A percentile compares a stretch with the other conserved stretches of the same genome.
Evolutionary conservation across 2,113 vertebrate species (phyloP).

Genomic region (Canis aureus): DNA sequence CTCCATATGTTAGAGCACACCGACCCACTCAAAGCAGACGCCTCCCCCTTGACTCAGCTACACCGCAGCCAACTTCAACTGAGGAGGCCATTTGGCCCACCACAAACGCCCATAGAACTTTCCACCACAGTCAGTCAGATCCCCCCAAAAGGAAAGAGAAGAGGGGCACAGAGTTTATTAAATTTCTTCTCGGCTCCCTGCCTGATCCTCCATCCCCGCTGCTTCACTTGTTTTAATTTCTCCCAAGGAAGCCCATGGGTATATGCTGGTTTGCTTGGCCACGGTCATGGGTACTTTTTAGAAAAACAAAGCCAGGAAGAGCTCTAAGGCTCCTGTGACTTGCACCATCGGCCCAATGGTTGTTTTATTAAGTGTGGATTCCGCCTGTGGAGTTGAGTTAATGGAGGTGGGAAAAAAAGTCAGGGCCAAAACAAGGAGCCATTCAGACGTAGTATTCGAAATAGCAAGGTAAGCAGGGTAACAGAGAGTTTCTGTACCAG

Average conservation of each 20-base stretch:
- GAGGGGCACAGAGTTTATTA: background rate
- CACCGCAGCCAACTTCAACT: background rate
- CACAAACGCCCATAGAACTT: background rate
- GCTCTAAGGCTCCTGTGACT: background rate
- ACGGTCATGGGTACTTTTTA: slow-evolving; percentile 65
- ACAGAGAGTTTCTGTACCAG: slow-evolving; percentile 47
- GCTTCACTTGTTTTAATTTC: slow-evolving; percentile 68
- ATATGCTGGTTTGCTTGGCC: slow-evolving; percentile 71
- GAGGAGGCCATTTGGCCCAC: background rate
- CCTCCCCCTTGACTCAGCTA: background rate
- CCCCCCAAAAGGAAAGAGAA: slow-evolving; percentile 32
- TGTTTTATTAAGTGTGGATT: slow-evolving; percentile 77
- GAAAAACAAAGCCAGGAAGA: slow-evolving; percentile 76
- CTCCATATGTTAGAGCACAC: background rate
- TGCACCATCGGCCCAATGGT: slow-evolving; percentile 25
- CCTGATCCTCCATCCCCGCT: slow-evolving; percentile 56
- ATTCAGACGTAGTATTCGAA: slow-evolving; percentile 52
- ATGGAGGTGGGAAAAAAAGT: slow-evolving; percentile 59
- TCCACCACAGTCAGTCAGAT: background rate
- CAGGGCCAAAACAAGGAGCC: slow-evolving; percentile 62
- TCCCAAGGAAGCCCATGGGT: slow-evolving; percentile 65
- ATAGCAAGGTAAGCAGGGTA: slow-evolving; percentile 65
- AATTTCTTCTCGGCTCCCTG: slow-evolving; percentile 60
- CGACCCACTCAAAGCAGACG: background rate
- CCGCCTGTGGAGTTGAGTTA: slow-evolving; percentile 64